Percentiles rank a stretch among this genome's conserved stretches.
Conservation (phyloP, 2,888 invertebrate genomes). For the Athrips mouffetella region DNA sequence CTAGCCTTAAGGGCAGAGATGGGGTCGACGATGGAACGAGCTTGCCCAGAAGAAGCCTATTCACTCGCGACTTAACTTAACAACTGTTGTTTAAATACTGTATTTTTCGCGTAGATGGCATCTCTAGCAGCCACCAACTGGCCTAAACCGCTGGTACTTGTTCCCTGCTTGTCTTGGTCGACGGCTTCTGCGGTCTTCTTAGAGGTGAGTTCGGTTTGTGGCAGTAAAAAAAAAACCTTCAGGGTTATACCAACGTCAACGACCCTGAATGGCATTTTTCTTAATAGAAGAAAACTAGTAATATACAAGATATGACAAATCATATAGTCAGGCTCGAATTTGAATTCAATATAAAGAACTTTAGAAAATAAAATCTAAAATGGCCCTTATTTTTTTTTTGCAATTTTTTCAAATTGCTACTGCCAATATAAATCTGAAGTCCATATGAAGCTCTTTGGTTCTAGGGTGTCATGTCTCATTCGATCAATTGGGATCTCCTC, state of each 20-base stretch:
- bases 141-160: constrained; percentile 94
- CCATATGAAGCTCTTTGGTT: background rate
- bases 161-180: constrained; percentile 98
- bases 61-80: too few species aligned
- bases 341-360: too few species aligned
- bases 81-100: background rate
- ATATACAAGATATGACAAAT: too few species aligned
- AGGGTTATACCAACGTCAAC: too few species aligned
- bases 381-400: too few species aligned
- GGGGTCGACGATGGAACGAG: too few species aligned
- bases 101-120: constrained; percentile 87
- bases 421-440: background rate
- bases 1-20: too few species aligned
- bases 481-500: constrained; percentile 95
- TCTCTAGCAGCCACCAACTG: constrained; percentile 97
- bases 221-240: background rate
- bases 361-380: too few species aligned
- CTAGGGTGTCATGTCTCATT: constrained; percentile 95
- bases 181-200: constrained; percentile 98
- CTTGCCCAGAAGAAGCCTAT: too few species aligned
- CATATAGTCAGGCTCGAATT: too few species aligned
- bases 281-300: background rate
- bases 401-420: too few species aligned
- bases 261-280: background rate
- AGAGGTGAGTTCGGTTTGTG: too few species aligned